These are phyloP conservation scores for Globodera ellingtonae DNA, from an alignment of 1,140 invertebrate species.

Conservation along the genomic window DNA sequence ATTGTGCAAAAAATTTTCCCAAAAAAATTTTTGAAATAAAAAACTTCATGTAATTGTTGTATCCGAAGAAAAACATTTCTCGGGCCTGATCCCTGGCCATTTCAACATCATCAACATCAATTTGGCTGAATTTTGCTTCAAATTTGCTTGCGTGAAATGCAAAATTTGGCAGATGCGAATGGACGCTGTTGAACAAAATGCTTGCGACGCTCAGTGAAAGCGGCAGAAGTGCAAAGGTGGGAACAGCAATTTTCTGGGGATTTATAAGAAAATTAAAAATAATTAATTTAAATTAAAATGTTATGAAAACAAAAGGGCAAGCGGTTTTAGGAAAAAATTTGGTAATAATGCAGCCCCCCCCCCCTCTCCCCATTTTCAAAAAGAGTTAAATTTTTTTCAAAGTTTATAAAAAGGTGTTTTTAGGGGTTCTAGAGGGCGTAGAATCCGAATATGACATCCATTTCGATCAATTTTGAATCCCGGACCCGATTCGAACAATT, in stretches of 20 bases:
- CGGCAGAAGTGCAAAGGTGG: not conserved
- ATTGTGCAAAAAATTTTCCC: conserved; percentile 68
- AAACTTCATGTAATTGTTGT: conserved; percentile 44
- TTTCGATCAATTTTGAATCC: too few species aligned
- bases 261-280: not conserved
- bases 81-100: conserved; percentile 47
- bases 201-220: not conserved
- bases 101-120: conserved; percentile 37
- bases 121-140: conserved; percentile 11
- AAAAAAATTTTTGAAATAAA: not conserved
- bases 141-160: not conserved
- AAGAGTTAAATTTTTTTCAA: too few species aligned
- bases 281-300: too few species aligned
- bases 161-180: not conserved
- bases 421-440: too few species aligned
- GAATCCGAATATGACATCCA: too few species aligned
- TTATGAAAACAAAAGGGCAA: too few species aligned
- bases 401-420: too few species aligned
- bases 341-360: too few species aligned
- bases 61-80: conserved; percentile 64
- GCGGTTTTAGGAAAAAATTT: too few species aligned
- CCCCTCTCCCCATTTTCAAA: too few species aligned
- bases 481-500: too few species aligned
- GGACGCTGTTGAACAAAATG: not conserved
- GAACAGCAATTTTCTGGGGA: not conserved